Evolutionary conservation across 1,140 invertebrate genomes (phyloP), one percentile per base, ranked within the genome.

Genomic region (Parapsyche elsis): DNA sequence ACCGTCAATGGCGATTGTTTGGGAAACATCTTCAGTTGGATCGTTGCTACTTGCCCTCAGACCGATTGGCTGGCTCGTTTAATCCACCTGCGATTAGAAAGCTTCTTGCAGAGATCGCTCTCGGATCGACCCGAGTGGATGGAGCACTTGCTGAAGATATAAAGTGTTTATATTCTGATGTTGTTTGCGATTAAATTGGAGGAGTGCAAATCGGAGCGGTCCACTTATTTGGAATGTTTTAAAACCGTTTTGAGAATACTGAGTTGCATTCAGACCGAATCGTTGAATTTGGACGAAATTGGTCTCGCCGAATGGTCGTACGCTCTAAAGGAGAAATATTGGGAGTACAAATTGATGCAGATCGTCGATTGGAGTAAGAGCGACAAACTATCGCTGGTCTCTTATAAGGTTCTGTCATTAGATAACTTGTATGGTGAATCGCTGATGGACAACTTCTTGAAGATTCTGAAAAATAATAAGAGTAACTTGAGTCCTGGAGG

Each of bases 281-380:
- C 24, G 4, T 2, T 71, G 2, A 30, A 19, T 71, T 16, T 71
- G 14, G 67, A 71, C 1, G 67, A 24, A 14, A 7, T 44, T 23
- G 67, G 26, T 10, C 23, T 71, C 12, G 12, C 67, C 7, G 67
- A 71, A 71, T 71, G 67, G 67, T 12, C 67, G 23, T 71, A 38
- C 16, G 30, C 30, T 14, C 26, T 71, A 5, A 71, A 16, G 26
- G 24, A 71, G 14, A 44, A 30, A 38, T 71, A 30, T 26, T 71
- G 67, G 67, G 26, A 12, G 12, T 38, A 14, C 4, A 71, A 38
- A 26, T 26, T 71, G 16, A 26, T 26, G 12, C 9, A 71, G 24
- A 23, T 38, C 7, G 30, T 30, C 14, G 67, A 71, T 71, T 44
- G 24, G 67, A 9, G 26, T 7, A 21, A 67, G 21, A 30, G 10